These are phyloP conservation scores for Rhopilema esculentum DNA, from an alignment of 30 jellyfish, hydroid and myxozoan species.

Conservation along the genomic window DNA sequence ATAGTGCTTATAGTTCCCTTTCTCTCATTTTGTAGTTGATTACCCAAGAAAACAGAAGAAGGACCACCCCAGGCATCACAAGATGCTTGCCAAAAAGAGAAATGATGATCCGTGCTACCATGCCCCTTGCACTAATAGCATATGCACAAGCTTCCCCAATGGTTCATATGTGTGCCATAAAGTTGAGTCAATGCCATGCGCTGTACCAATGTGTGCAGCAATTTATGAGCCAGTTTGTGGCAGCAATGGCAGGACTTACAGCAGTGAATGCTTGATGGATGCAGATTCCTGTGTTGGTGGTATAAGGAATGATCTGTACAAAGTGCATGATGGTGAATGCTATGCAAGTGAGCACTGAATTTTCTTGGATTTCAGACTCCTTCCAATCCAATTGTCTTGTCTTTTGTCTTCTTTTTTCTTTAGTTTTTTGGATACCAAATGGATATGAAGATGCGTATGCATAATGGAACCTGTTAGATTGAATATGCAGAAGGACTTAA, in stretches of 20 bases:
- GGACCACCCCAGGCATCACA: background rate
- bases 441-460: too few relatives aligned
- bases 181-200: slow-evolving; percentile 56
- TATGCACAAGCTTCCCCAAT: slow-evolving; percentile 58
- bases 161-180: slow-evolving; percentile 60
- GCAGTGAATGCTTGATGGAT: slow-evolving; percentile 61
- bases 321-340: slow-evolving; percentile 74
- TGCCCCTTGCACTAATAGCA: slow-evolving; percentile 73
- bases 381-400: too few relatives aligned
- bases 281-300: slow-evolving; percentile 67
- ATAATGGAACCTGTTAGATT: too few relatives aligned
- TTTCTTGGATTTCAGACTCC: too few relatives aligned
- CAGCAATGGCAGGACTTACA: slow-evolving; percentile 64
- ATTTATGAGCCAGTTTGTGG: slow-evolving; percentile 69
- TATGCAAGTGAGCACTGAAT: slow-evolving; percentile 30
- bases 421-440: too few relatives aligned
- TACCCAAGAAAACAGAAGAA: background rate
- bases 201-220: slow-evolving; percentile 64
- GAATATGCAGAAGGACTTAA: too few relatives aligned
- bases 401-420: too few relatives aligned
- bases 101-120: slow-evolving; percentile 59
- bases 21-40: too few relatives aligned
- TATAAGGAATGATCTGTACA: slow-evolving; percentile 30
- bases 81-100: background rate
- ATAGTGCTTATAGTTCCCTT: too few relatives aligned